These are phyloP conservation scores for Rhea pennata DNA, from an alignment of 2,113 vertebrate species.

Conservation along the genomic window DNA sequence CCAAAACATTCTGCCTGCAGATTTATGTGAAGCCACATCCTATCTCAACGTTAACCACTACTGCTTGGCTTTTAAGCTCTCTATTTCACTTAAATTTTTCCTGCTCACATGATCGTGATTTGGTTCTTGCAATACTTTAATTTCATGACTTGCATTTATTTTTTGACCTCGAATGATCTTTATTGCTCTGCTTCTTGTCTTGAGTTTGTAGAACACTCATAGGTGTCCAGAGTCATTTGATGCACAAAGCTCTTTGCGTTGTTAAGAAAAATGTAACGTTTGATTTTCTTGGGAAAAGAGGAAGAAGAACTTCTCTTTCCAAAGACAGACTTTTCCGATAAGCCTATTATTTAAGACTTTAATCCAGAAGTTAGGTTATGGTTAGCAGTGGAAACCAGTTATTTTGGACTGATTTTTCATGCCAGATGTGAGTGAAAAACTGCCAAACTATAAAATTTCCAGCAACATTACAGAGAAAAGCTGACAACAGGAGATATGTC, in stretches of 20 bases:
- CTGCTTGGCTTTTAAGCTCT: not conserved
- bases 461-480: slow-evolving; percentile 25
- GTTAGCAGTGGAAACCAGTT: slow-evolving; percentile 5
- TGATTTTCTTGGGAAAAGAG: not conserved
- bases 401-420: slow-evolving; percentile 21
- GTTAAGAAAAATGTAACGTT: not conserved
- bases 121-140: not conserved
- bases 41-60: not conserved
- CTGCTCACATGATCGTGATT: not conserved
- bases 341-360: slow-evolving; percentile 8
- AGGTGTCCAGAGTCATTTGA: not conserved
- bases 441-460: not conserved
- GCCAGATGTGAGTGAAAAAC: slow-evolving; percentile 6
- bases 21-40: not conserved
- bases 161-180: not conserved
- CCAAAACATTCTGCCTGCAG: not conserved
- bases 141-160: not conserved
- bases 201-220: not conserved
- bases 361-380: slow-evolving; percentile 33
- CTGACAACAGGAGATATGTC: not conserved
- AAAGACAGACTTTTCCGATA: not conserved
- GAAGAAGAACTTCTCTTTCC: not conserved
- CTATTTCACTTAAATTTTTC: not conserved
- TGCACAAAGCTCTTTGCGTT: not conserved
- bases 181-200: not conserved